Evolutionary conservation across 2,113 vertebrate genomes (phyloP).

Genomic region (Recurvirostra avosetta): DNA sequence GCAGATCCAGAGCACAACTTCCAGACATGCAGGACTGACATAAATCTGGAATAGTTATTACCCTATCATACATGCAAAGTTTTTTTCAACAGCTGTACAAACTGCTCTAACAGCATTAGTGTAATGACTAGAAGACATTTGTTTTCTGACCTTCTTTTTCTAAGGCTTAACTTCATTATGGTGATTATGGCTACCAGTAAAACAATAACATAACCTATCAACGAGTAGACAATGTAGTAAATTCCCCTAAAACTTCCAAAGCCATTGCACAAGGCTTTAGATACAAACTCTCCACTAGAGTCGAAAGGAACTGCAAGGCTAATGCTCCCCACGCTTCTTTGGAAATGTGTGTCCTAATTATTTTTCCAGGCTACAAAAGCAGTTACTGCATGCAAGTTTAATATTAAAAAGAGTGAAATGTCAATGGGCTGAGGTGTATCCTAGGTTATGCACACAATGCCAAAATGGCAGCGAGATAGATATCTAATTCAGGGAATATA

Average conservation of each 20-base stretch:
- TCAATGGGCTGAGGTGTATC: background rate
- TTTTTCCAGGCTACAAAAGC: conserved; percentile 47
- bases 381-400: background rate
- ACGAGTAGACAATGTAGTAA: background rate
- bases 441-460: background rate
- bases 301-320: background rate
- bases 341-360: background rate
- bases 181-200: background rate
- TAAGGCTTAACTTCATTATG: background rate
- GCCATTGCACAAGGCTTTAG: background rate
- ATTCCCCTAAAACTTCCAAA: conserved; percentile 27
- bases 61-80: background rate
- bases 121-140: background rate
- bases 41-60: background rate
- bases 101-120: background rate
- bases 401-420: background rate
- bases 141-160: background rate
- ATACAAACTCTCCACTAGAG: background rate
- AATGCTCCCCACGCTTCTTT: background rate
- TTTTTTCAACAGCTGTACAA: background rate
- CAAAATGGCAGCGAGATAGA: background rate
- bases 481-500: conserved; percentile 3
- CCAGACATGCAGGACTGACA: background rate
- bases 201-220: background rate
- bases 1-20: background rate